phyloP scores from a whole-genome alignment of 2,797 vertebrate genomes.

The Malacoraja senta region DNA sequence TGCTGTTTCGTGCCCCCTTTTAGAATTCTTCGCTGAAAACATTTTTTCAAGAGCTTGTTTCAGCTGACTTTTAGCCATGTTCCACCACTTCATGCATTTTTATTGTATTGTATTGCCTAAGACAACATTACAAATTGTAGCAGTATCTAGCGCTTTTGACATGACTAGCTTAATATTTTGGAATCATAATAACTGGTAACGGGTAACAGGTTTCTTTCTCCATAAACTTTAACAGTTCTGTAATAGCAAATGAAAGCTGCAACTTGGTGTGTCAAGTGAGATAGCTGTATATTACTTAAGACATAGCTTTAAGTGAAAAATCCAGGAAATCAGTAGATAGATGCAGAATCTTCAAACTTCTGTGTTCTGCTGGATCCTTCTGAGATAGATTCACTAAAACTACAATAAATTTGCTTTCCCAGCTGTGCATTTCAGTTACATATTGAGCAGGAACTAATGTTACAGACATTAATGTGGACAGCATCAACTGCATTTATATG shows the following conservation, averaged over 20 bases:
- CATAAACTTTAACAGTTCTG: background rate
- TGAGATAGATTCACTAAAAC: background rate
- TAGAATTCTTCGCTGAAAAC: background rate
- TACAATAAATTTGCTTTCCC: background rate
- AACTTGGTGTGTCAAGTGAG: no score
- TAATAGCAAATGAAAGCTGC: background rate
- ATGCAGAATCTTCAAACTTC: background rate
- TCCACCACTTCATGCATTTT: background rate
- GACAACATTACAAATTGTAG: background rate
- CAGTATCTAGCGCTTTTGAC: background rate
- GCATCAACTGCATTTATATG: slow-evolving; percentile 5
- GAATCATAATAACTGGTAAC: background rate
- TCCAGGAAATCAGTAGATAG: background rate
- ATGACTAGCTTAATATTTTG: background rate
- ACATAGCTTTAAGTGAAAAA: background rate
- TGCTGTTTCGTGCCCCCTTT: background rate
- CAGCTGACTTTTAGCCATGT: background rate
- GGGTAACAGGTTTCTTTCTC: background rate
- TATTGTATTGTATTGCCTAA: background rate
- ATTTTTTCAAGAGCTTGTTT: background rate
- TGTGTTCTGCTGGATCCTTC: background rate
- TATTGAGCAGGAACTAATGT: background rate
- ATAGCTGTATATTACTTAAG: background rate
- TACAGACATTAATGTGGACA: background rate
- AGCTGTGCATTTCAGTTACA: background rate